Evolutionary conservation across 2,888 invertebrate genomes (phyloP), one percentile per base, ranked within the genome.

Genomic region (Melanostoma mellinum): DNA sequence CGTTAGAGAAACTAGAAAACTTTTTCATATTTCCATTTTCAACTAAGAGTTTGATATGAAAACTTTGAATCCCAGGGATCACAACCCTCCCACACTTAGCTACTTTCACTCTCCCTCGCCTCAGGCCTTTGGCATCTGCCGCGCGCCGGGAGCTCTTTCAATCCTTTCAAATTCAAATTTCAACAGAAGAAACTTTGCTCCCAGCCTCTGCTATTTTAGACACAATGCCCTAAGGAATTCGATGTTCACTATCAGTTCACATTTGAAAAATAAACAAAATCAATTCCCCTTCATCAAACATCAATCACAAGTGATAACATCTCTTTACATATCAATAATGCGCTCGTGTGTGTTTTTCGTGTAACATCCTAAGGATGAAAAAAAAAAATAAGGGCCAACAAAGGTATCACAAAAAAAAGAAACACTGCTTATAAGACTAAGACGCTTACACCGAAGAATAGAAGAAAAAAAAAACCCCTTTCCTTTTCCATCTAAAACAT

Each of bases 261-360:
- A 63, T 63, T 63, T 63, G 50, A 63, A 74, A 69, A 74, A 74
- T 74, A 84, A 75, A 74, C 74, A 75, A 84, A 78, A 78, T 84
- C 84, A 79, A 78, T 84, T 84, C 78, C 53, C 78, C 84, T 71
- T 74, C 71, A 69, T 84, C 84, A 78, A 84, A 74, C 84, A 84
- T 84, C 84, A 78, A 84, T 84, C 84, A 84, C 78, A 69, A 74
- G 84, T 84, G 84, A 84, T 84, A 84, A 84, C 78, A 84, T 84
- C 84, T 78, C 84, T 84, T 84, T 78, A 74, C 74, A 84, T 84
- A 84, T 84, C 84, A 78, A 84, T 78, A 84, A 84, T 84, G 74
- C 65, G 52, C 67, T 52, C 50, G 35, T 69, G 53, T 50, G 58
- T 74, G 63, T 63, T 44, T 63, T 55, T 53, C 33, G 46, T 53